Conservation (phyloP, 2,797 vertebrate species). For the Falco novaeseelandiae region DNA sequence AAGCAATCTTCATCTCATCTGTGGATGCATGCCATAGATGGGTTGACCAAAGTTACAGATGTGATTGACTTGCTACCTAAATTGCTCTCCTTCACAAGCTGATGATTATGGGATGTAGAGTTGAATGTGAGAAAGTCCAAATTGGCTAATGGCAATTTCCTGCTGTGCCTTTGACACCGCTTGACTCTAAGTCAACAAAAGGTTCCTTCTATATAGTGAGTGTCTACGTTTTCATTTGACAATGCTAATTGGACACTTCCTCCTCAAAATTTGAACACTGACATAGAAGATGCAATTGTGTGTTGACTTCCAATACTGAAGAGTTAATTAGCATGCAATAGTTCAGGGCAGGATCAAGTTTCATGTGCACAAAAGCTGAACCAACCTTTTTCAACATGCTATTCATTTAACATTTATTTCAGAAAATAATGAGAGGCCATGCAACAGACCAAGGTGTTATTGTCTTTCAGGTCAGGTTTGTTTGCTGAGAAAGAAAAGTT, state of each 20-base stretch:
- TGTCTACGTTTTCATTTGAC: constrained; percentile 49
- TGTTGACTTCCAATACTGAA: constrained; percentile 38
- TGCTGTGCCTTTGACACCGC: constrained; percentile 61
- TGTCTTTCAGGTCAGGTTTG: constrained; percentile 55
- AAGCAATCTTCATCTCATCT: constrained; percentile 55
- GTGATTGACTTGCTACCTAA: constrained; percentile 50
- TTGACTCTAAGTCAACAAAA: constrained; percentile 70
- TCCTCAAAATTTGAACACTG: constrained; percentile 15
- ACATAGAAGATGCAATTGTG: constrained; percentile 43
- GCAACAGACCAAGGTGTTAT: constrained; percentile 2
- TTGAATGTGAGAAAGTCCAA: constrained; percentile 74
- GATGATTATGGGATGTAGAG: constrained; percentile 49
- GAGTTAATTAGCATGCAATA: constrained; percentile 56
- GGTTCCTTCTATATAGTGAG: constrained; percentile 42
- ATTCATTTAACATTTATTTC: constrained; percentile 34
- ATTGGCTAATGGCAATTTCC: constrained; percentile 66
- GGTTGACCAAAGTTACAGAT: constrained; percentile 12
- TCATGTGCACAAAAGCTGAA: constrained; percentile 9
- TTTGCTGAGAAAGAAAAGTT: constrained; percentile 46
- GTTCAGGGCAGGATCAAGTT: constrained; percentile 12
- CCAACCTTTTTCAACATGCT: background rate
- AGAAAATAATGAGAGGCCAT: constrained; percentile 18
- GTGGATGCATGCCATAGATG: background rate
- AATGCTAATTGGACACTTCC: constrained; percentile 69
- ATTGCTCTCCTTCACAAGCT: constrained; percentile 39